Conservation (phyloP, 1,140 invertebrate genomes). For the Zaprionus inermis region DNA sequence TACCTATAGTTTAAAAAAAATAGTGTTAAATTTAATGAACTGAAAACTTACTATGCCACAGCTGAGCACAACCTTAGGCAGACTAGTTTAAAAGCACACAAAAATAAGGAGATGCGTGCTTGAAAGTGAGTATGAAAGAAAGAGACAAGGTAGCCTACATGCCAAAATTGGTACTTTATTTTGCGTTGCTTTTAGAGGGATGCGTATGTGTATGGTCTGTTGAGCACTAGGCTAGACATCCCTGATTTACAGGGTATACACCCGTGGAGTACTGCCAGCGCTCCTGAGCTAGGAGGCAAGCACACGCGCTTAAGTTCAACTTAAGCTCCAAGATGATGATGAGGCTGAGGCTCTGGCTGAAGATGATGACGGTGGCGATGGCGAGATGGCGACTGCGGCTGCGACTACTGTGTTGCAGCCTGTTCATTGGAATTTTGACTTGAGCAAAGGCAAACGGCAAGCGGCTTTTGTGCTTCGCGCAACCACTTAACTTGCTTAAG, state of each 20-base stretch:
- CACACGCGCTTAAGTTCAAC: constrained; percentile 71
- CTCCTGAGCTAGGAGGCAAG: constrained; percentile 34
- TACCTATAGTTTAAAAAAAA: too few species aligned
- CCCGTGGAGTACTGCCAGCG: neutral
- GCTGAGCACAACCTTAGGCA: too few species aligned
- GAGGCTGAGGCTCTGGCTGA: constrained; percentile 22
- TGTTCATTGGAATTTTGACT: constrained; percentile 70
- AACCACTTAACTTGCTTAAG: constrained; percentile 73
- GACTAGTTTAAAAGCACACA: too few species aligned
- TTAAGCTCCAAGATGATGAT: constrained; percentile 44
- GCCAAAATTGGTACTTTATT: too few species aligned
- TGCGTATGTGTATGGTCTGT: too few species aligned
- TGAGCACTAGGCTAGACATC: too few species aligned
- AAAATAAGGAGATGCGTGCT: too few species aligned
- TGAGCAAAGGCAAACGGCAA: constrained; percentile 44
- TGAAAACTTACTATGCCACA: too few species aligned
- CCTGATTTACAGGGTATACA: neutral
- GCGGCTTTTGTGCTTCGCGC: constrained; percentile 64
- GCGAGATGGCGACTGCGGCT: constrained; percentile 6
- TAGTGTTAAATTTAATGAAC: too few species aligned
- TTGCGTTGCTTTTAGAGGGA: too few species aligned
- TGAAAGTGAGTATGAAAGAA: too few species aligned
- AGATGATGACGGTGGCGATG: constrained; percentile 18
- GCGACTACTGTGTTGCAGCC: constrained; percentile 55
- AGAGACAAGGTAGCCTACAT: too few species aligned